phyloP scores from a whole-genome alignment of 2,888 invertebrate genomes.

The Julus scandinavius region DNA sequence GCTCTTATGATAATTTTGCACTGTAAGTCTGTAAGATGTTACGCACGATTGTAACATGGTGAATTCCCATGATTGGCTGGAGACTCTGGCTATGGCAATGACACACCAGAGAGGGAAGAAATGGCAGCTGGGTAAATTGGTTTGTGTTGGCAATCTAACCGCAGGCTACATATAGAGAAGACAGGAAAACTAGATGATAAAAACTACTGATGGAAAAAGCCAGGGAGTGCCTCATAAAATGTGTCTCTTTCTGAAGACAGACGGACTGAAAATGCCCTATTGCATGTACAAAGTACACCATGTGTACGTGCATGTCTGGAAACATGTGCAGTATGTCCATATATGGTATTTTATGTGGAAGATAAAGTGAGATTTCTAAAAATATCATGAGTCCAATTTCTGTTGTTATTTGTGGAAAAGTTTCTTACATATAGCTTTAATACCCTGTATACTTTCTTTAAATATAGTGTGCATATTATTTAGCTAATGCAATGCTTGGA shows the following conservation, averaged over 20 bases:
- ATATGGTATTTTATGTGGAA: too few relatives aligned
- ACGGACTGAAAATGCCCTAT: too few relatives aligned
- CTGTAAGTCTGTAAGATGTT: conserved; percentile 7
- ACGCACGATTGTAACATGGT: conserved; percentile 23
- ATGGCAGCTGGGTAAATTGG: conserved; percentile 52
- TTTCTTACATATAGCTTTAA: too few relatives aligned
- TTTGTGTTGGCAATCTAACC: conserved; percentile 36
- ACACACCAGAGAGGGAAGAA: conserved; percentile 43
- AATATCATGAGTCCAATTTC: too few relatives aligned
- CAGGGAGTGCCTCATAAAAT: background rate
- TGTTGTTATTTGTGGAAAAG: too few relatives aligned
- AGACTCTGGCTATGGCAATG: background rate
- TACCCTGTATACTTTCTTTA: too few relatives aligned
- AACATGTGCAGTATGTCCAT: too few relatives aligned
- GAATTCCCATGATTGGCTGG: conserved; percentile 37
- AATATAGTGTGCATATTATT: too few relatives aligned
- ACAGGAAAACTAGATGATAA: conserved; percentile 3
- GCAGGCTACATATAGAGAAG: background rate
- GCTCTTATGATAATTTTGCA: conserved; percentile 47
- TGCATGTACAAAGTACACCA: too few relatives aligned
- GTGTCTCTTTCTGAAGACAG: background rate
- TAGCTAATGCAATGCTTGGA: too few relatives aligned
- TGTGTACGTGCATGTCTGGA: too few relatives aligned
- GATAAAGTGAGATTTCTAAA: too few relatives aligned
- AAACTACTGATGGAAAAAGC: conserved; percentile 4